phyloP scores from a whole-genome alignment of 2,888 invertebrate species.

The Tanypteryx hageni region DNA sequence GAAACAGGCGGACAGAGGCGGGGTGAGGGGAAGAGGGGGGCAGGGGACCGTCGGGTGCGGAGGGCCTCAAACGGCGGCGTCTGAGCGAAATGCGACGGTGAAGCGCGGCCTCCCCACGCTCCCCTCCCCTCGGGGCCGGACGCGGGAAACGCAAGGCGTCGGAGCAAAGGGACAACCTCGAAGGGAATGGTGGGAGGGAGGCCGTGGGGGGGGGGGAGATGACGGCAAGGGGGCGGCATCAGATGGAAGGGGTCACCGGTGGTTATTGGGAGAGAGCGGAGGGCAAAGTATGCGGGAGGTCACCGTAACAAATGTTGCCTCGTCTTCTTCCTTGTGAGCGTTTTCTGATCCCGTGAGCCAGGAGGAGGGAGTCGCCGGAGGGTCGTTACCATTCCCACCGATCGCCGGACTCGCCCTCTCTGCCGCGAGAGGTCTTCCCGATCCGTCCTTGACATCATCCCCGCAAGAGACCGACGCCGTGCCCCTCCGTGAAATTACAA shows the following conservation, averaged over 20 bases:
- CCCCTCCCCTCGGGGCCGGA: not conserved
- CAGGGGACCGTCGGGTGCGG: not conserved
- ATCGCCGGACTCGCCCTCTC: conserved; percentile 10
- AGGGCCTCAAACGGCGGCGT: not conserved
- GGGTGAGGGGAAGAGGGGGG: not conserved
- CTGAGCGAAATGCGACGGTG: not conserved
- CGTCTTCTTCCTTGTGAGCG: not conserved
- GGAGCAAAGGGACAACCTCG: not conserved
- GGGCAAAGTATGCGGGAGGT: not conserved
- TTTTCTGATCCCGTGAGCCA: not conserved
- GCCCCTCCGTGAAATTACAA: conserved; percentile 54
- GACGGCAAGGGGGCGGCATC: not conserved
- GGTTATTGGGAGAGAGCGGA: not conserved
- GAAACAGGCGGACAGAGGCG: not conserved
- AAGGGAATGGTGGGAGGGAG: not conserved
- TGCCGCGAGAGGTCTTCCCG: conserved; percentile 40
- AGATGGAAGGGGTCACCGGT: not conserved
- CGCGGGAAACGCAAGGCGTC: not conserved
- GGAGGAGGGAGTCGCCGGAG: not conserved
- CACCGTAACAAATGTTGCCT: not conserved
- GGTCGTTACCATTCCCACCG: conserved; percentile 1
- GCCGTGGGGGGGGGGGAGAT: not conserved
- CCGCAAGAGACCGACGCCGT: conserved; percentile 48
- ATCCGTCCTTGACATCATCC: conserved; percentile 55
- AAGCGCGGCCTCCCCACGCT: not conserved